Percentiles rank a stretch among this genome's conserved stretches.
Evolutionary conservation across 2,797 vertebrate species (phyloP).

Genomic region (Hylomyscus alleni): DNA sequence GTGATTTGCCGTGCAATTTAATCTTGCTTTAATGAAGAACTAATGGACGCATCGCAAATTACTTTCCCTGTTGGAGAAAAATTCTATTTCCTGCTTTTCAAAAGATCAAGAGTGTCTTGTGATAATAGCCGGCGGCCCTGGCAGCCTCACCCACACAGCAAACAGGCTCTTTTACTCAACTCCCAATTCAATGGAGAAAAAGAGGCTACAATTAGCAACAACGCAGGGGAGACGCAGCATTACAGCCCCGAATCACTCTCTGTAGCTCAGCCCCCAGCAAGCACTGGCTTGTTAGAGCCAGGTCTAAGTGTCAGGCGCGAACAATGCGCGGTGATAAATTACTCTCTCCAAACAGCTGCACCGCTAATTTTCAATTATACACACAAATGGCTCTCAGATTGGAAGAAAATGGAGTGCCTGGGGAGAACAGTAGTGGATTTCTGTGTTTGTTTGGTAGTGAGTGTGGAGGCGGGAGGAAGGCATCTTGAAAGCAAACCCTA

Average conservation of each 20-base stretch:
- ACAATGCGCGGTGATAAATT: conserved; percentile 99
- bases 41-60: conserved; percentile 99
- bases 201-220: conserved; percentile 97
- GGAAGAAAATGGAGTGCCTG: conserved; percentile 97
- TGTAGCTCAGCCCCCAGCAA: conserved; percentile 94
- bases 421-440: conserved; percentile 93
- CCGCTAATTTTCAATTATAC: conserved; percentile 99
- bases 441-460: conserved; percentile 93
- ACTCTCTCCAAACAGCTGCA: conserved; percentile 98
- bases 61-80: conserved; percentile 97
- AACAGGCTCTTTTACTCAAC: conserved; percentile 99
- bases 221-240: conserved; percentile 96
- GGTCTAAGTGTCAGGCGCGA: conserved; percentile 97
- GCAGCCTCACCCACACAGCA: conserved; percentile 96
- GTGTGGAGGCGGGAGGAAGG: conserved; percentile 91
- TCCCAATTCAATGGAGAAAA: conserved; percentile 98
- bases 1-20: conserved; percentile 99
- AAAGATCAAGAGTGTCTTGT: conserved; percentile 99
- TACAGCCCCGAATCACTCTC: conserved; percentile 95
- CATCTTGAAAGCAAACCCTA: conserved; percentile 88
- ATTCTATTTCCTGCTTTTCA: conserved; percentile 99
- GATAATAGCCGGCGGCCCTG: conserved; percentile 99
- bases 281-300: conserved; percentile 97
- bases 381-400: conserved; percentile 98
- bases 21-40: conserved; percentile 99